Percentiles rank a stretch among this genome's conserved stretches.
Evolutionary conservation across 2,888 invertebrate genomes (phyloP).

Genomic region (Drosophila kambysellisi): DNA sequence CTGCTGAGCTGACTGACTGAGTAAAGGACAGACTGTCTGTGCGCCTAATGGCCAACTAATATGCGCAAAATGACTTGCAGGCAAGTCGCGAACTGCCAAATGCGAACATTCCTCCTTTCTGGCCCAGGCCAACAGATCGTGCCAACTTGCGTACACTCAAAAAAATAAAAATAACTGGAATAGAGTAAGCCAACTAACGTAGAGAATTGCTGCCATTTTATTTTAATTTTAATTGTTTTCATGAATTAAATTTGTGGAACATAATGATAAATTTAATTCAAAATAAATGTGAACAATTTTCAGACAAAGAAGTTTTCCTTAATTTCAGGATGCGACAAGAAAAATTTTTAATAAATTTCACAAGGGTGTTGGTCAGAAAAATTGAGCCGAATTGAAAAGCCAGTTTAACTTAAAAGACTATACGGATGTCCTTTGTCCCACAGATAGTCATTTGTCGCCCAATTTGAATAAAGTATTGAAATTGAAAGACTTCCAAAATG

Average conservation of each 20-base stretch:
- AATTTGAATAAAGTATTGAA: neutral
- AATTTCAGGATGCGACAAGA: neutral
- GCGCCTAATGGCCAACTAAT: constrained; percentile 75
- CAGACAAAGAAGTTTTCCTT: too few relatives aligned
- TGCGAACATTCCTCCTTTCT: constrained; percentile 17
- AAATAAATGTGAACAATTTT: too few relatives aligned
- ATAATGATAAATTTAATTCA: too few relatives aligned
- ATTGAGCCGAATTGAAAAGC: neutral
- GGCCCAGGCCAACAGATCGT: constrained; percentile 41
- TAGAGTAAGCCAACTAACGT: neutral
- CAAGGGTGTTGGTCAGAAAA: neutral
- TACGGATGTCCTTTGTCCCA: fast-evolving
- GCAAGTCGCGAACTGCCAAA: constrained; percentile 64
- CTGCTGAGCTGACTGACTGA: constrained; percentile 40
- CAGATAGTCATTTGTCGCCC: neutral
- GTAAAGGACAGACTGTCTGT: constrained; percentile 33
- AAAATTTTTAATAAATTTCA: too few relatives aligned
- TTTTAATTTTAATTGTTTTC: neutral
- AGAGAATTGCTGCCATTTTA: neutral
- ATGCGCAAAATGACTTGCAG: constrained; percentile 78
- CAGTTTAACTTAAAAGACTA: neutral
- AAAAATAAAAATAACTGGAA: neutral
- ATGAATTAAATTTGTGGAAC: neutral
- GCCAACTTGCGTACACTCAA: constrained; percentile 34
- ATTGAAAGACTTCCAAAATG: neutral